A percentile compares a stretch with the other conserved stretches of the same genome.
These are phyloP conservation scores for Oxyscelio sp. DNA, from an alignment of 2,888 invertebrate genomes.

Conservation along the genomic window DNA sequence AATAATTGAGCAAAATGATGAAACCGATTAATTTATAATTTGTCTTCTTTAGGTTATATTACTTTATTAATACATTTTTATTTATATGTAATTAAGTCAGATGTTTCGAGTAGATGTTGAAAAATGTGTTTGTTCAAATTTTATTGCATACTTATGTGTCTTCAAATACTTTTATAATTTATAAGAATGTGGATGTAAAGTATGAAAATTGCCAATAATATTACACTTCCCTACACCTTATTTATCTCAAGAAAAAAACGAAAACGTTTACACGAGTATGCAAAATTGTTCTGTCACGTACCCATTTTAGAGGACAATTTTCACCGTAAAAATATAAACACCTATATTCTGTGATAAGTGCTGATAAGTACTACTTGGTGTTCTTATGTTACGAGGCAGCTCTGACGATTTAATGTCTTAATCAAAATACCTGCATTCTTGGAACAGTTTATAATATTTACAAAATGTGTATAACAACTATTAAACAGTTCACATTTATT, in stretches of 20 bases:
- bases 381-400: constrained; percentile 40
- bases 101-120: no score
- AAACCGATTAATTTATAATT: not conserved
- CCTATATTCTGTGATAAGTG: constrained; percentile 68
- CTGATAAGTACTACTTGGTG: constrained; percentile 67
- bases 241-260: constrained; percentile 45
- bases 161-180: constrained; percentile 40
- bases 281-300: constrained; percentile 64
- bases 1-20: constrained; percentile 16
- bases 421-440: constrained; percentile 54
- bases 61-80: no score
- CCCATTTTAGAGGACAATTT: constrained; percentile 64
- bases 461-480: no score
- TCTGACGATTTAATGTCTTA: constrained; percentile 65
- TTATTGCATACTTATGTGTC: not conserved
- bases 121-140: no score
- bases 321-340: constrained; percentile 64
- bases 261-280: constrained; percentile 52
- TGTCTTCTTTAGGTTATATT: no score
- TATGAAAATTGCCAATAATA: constrained; percentile 71
- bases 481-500: no score
- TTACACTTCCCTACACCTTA: constrained; percentile 61
- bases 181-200: constrained; percentile 36
- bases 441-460: constrained; percentile 41
- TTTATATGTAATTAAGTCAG: no score